A percentile compares a stretch with the other conserved stretches of the same genome.
These are phyloP conservation scores for Epicauta chinensis DNA, from an alignment of 1,140 invertebrate species.

Conservation along the genomic window DNA sequence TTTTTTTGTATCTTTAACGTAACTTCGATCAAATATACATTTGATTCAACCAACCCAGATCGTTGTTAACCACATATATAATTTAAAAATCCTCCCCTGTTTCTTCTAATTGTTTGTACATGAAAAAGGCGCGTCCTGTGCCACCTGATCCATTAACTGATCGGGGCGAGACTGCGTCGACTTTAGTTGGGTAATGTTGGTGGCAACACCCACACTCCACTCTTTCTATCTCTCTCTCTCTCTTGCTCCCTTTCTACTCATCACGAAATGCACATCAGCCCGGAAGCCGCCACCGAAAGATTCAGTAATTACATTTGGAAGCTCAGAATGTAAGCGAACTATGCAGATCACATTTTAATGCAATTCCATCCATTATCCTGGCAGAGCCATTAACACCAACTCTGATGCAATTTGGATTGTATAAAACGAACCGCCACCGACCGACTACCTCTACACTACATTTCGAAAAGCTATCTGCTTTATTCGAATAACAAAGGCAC, in stretches of 20 bases:
- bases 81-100: slow-evolving; percentile 12
- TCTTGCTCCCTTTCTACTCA: slow-evolving; percentile 21
- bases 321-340: slow-evolving; percentile 39
- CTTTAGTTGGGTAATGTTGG: slow-evolving; percentile 2
- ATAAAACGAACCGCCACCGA: slow-evolving; percentile 26
- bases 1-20: too few relatives aligned
- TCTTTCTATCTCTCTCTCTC: slow-evolving; percentile 22
- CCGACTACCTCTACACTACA: slow-evolving; percentile 19
- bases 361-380: slow-evolving; percentile 46
- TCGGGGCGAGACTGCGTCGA: slow-evolving; percentile 9
- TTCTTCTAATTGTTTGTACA: slow-evolving; percentile 30
- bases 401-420: slow-evolving; percentile 44
- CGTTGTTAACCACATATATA: neutral
- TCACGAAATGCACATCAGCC: slow-evolving; percentile 23
- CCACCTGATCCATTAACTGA: slow-evolving; percentile 18
- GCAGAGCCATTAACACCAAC: slow-evolving; percentile 43
- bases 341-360: slow-evolving; percentile 47
- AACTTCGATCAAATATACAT: too few relatives aligned
- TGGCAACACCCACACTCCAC: neutral
- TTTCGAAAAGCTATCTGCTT: slow-evolving; percentile 41
- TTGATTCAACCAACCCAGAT: neutral
- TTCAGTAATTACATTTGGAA: slow-evolving; percentile 43
- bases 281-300: slow-evolving; percentile 35
- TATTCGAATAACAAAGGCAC: slow-evolving; percentile 34
- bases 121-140: slow-evolving; percentile 25